Evolutionary conservation across 2,888 invertebrate genomes (phyloP).

Genomic region (Tipula lateralis): DNA sequence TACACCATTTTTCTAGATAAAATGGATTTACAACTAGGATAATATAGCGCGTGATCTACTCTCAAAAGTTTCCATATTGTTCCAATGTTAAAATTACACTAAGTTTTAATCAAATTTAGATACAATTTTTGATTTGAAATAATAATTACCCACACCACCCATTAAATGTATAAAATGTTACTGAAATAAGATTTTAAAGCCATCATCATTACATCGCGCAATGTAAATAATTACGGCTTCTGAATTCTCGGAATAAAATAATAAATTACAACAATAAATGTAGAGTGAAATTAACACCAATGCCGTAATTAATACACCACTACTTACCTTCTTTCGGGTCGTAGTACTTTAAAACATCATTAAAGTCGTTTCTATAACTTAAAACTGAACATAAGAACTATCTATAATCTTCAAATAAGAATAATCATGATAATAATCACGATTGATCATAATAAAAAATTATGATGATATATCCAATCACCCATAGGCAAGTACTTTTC

Average conservation of each 20-base stretch:
- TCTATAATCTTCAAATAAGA: not conserved
- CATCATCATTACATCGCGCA: no score
- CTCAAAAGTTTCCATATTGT: no score
- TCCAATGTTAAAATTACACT: no score
- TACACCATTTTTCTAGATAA: no score
- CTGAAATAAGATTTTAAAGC: no score
- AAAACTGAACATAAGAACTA: not conserved
- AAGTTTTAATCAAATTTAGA: no score
- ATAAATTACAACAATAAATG: not conserved
- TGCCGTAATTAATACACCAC: not conserved
- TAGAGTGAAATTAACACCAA: not conserved
- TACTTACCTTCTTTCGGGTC: not conserved
- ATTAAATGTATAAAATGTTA: no score
- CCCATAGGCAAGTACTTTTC: constrained; percentile 11
- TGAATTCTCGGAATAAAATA: not conserved
- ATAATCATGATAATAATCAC: not conserved
- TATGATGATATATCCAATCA: constrained; percentile 11
- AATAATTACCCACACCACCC: no score
- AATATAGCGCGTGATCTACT: no score
- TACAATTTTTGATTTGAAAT: no score
- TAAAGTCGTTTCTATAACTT: not conserved
- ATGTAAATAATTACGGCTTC: no score
- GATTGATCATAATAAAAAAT: constrained; percentile 15
- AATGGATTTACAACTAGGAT: no score
- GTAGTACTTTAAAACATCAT: not conserved